Base-by-base conservation (phyloP, 2,113 vertebrate species). In the Eublepharis macularius region DNA sequence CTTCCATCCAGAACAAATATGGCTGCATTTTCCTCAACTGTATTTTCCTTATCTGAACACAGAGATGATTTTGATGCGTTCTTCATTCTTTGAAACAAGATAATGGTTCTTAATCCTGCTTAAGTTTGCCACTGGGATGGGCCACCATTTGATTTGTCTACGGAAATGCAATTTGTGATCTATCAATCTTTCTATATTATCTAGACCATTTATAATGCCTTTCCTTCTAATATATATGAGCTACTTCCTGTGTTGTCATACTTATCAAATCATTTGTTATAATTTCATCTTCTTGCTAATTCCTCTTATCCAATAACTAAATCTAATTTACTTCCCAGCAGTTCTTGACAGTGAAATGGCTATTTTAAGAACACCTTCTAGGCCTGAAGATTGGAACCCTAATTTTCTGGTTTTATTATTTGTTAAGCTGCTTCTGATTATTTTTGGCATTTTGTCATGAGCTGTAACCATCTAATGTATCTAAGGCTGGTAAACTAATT, bases 401-500 rank as follows among this genome's bases (percentile, higher is more conserved):
- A 60, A n/a, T 76, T 86, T 79, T 85, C 6, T 86, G 81, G 74
- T 79, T 90, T 75, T 87, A 80, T 83, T 72, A 79, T 87, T 76
- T 73, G 54, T 43, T 72, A 87, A 83, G 76, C 43, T 54, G 12
- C 34, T 89, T 88, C 76, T 91, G 47, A 88, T 81, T 43, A 11
- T 41, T 91, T 89, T 80, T 92, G 86, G 79, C 83, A 86, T 92
- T 90, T 93, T 92, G 60, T 87, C 90, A 92, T 32, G 84, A 83
- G 43, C 45, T 91, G 65, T 78, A 91, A 54, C 84, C 0, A 88
- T 90, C 88, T 54, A 85, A 75, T 82, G 0, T 84, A 87, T 90
- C 72, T 90, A 81, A 91, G 65, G 75, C 84, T 86, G 77, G 69
- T 89, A 91, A 94, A 89, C 36, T 93, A 91, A 93, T 94, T 93